Conservation (phyloP, 1,140 invertebrate species). For the Zophobas atratus region DNA sequence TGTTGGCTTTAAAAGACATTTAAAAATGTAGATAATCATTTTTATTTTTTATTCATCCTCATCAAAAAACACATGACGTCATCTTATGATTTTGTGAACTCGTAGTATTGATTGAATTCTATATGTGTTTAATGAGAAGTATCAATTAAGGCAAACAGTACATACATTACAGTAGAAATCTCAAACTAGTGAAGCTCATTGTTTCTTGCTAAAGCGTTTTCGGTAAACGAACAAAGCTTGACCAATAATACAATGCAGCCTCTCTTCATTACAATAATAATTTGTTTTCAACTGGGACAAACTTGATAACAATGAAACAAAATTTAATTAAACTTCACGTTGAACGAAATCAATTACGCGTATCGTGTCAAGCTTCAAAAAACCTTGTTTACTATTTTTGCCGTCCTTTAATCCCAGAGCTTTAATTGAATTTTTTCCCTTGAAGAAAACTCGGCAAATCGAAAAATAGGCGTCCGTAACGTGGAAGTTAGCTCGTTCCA, state of each 20-base stretch:
- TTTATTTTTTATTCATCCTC: too few relatives aligned
- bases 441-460: neutral
- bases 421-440: constrained; percentile 21
- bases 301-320: constrained; percentile 41
- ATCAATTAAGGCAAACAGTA: neutral
- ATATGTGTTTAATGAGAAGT: too few relatives aligned
- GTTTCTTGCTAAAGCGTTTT: neutral
- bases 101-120: too few relatives aligned
- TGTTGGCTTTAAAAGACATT: too few relatives aligned
- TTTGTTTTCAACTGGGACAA: constrained; percentile 36
- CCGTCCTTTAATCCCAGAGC: neutral
- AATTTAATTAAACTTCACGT: constrained; percentile 40
- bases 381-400: constrained; percentile 27
- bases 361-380: constrained; percentile 9
- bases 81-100: too few relatives aligned
- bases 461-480: neutral
- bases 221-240: constrained; percentile 34
- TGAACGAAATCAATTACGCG: constrained; percentile 10
- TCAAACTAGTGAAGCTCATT: neutral
- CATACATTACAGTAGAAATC: neutral
- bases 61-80: too few relatives aligned
- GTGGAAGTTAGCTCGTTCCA: neutral
- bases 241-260: constrained; percentile 26
- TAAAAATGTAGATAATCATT: too few relatives aligned
- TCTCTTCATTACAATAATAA: constrained; percentile 15